Evolutionary conservation across 2,888 invertebrate genomes (phyloP).

Genomic region (Pterostichus madidus): DNA sequence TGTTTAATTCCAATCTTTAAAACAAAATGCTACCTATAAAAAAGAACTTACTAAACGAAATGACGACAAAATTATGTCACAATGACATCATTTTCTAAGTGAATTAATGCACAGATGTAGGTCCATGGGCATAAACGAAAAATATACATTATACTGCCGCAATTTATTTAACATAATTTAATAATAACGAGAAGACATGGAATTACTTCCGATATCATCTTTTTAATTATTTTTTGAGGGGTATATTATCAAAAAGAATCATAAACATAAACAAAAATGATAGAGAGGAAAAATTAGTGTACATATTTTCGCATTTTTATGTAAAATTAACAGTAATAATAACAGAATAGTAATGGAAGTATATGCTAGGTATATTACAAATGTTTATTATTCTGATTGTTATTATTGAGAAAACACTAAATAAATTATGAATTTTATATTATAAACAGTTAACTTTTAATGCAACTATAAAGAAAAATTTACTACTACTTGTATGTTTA

Average conservation of each 20-base stretch:
- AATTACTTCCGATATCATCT: background rate
- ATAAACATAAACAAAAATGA: too few species aligned
- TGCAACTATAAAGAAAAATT: background rate
- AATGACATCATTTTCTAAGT: conserved; percentile 62
- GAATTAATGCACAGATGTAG: conserved; percentile 60
- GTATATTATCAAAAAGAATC: too few species aligned
- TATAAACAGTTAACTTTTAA: conserved; percentile 34
- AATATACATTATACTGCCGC: conserved; percentile 24
- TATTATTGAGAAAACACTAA: background rate
- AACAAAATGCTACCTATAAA: conserved; percentile 40
- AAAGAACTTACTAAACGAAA: conserved; percentile 35
- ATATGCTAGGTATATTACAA: too few species aligned
- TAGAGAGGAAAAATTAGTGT: too few species aligned
- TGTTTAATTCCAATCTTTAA: conserved; percentile 13
- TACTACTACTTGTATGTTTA: background rate
- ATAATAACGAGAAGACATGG: background rate
- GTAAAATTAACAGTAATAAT: too few species aligned
- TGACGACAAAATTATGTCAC: conserved; percentile 55
- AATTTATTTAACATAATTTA: conserved; percentile 34
- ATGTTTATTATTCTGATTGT: too few species aligned
- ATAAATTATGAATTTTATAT: conserved; percentile 16
- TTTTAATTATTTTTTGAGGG: background rate
- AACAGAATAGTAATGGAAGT: too few species aligned
- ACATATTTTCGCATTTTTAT: too few species aligned
- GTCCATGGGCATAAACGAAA: conserved; percentile 48